phyloP scores from a whole-genome alignment of 2,113 vertebrate species.

The Halichoeres trimaculatus region DNA sequence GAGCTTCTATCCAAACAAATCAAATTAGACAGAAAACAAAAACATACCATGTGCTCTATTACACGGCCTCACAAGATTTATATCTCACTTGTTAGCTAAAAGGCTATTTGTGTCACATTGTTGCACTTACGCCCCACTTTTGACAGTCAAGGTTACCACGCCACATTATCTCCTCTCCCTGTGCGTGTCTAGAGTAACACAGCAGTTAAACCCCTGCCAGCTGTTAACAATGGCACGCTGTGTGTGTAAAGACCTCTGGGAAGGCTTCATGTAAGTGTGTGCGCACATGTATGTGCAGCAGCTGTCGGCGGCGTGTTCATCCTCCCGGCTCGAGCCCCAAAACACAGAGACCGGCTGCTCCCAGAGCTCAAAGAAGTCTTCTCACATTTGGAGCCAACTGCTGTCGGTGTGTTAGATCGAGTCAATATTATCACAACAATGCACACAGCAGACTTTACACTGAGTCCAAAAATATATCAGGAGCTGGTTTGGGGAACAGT shows the following conservation, averaged over 20 bases:
- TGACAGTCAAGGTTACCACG: slow-evolving; percentile 57
- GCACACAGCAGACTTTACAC: not conserved
- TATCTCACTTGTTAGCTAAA: slow-evolving; percentile 33
- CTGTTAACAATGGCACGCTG: slow-evolving; percentile 77
- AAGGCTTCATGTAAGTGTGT: slow-evolving; percentile 27
- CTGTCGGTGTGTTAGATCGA: slow-evolving; percentile 2
- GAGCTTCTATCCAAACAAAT: not conserved
- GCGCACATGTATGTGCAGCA: slow-evolving; percentile 57
- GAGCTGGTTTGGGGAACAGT: too few relatives aligned
- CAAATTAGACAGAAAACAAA: not conserved
- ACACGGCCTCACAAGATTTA: slow-evolving; percentile 26
- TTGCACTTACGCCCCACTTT: slow-evolving; percentile 51
- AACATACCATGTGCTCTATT: not conserved
- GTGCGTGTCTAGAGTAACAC: slow-evolving; percentile 65
- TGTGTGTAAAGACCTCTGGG: slow-evolving; percentile 54
- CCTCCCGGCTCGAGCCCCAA: slow-evolving; percentile 33
- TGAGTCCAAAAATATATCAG: not conserved
- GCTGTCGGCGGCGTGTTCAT: slow-evolving; percentile 55
- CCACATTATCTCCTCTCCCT: slow-evolving; percentile 47
- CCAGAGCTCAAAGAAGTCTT: slow-evolving; percentile 42
- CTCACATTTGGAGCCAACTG: slow-evolving; percentile 31
- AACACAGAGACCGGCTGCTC: slow-evolving; percentile 51
- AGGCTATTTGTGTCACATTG: slow-evolving; percentile 52
- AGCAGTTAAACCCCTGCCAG: slow-evolving; percentile 72
- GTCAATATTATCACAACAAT: slow-evolving; percentile 32